A percentile compares a stretch with the other conserved stretches of the same genome.
Evolutionary conservation across 2,113 vertebrate genomes (phyloP).

Genomic region (Conger conger): DNA sequence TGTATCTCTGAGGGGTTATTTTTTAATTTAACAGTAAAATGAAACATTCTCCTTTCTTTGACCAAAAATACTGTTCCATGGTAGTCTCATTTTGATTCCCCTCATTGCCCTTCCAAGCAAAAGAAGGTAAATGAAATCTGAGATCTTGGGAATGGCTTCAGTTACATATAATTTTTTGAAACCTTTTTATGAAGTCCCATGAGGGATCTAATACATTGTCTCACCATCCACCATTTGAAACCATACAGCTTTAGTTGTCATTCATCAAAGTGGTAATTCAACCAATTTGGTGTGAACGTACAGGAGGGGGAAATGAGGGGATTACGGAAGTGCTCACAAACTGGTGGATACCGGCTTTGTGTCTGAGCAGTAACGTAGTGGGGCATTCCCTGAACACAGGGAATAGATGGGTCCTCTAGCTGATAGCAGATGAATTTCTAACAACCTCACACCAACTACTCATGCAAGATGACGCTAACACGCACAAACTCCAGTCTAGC

Average conservation of each 20-base stretch:
- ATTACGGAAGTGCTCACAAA: not conserved
- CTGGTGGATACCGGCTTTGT: not conserved
- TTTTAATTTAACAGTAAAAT: not conserved
- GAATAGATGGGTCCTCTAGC: not conserved
- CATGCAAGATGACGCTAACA: not conserved
- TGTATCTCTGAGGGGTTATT: too few relatives aligned
- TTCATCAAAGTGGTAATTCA: not conserved
- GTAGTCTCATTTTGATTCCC: too few relatives aligned
- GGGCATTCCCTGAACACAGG: not conserved
- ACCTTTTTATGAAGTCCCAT: not conserved
- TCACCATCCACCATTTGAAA: not conserved
- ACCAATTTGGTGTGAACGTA: not conserved
- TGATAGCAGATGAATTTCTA: not conserved
- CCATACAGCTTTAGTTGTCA: not conserved
- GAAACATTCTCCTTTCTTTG: too few relatives aligned
- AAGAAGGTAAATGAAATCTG: not conserved
- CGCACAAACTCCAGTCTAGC: not conserved
- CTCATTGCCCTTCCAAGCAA: not conserved
- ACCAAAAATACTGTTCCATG: too few relatives aligned
- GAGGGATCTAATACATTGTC: not conserved
- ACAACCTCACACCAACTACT: not conserved
- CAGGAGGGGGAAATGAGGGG: not conserved
- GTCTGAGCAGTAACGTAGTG: not conserved
- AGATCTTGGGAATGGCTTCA: too few relatives aligned
- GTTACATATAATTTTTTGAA: not conserved